phyloP scores from a whole-genome alignment of 2,888 invertebrate species.

The Dromius quadrimaculatus region DNA sequence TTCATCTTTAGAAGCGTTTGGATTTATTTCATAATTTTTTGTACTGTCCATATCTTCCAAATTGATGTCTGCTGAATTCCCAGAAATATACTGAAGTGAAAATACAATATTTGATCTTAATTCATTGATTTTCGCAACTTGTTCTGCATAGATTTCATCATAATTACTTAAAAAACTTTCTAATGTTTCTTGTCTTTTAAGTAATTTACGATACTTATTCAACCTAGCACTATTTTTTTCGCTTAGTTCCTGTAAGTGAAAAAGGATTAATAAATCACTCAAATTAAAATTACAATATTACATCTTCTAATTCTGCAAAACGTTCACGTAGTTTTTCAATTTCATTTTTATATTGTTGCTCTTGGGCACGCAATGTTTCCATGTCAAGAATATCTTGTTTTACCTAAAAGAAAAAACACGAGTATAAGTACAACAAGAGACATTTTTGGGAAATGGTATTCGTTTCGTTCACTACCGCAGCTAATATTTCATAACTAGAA shows the following conservation, averaged over 20 bases:
- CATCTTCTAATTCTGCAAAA: slow-evolving; percentile 45
- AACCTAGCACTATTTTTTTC: slow-evolving; percentile 47
- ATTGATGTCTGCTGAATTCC: slow-evolving; percentile 55
- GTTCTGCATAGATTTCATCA: slow-evolving; percentile 24
- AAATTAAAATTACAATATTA: slow-evolving; percentile 4
- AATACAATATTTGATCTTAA: slow-evolving; percentile 46
- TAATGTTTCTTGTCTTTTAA: slow-evolving; percentile 48
- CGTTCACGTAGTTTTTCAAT: slow-evolving; percentile 41
- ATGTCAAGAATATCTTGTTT: slow-evolving; percentile 59
- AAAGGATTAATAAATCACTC: too few relatives aligned
- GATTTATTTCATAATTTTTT: slow-evolving; percentile 52
- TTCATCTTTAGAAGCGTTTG: slow-evolving; percentile 40
- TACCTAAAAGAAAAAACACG: slow-evolving; percentile 54
- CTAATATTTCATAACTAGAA: too few relatives aligned
- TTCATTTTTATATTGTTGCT: slow-evolving; percentile 35
- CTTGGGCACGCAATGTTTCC: slow-evolving; percentile 55
- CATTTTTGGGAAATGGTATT: too few relatives aligned
- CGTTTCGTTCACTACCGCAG: too few relatives aligned
- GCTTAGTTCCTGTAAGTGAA: slow-evolving; percentile 39
- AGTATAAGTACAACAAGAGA: too few relatives aligned
- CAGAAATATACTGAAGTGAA: slow-evolving; percentile 55
- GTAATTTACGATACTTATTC: slow-evolving; percentile 46
- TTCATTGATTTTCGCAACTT: slow-evolving; percentile 29
- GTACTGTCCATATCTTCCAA: slow-evolving; percentile 56
- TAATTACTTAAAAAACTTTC: slow-evolving; percentile 33